These are phyloP conservation scores for Telenomus remus DNA, from an alignment of 1,140 invertebrate species.

Conservation along the genomic window DNA sequence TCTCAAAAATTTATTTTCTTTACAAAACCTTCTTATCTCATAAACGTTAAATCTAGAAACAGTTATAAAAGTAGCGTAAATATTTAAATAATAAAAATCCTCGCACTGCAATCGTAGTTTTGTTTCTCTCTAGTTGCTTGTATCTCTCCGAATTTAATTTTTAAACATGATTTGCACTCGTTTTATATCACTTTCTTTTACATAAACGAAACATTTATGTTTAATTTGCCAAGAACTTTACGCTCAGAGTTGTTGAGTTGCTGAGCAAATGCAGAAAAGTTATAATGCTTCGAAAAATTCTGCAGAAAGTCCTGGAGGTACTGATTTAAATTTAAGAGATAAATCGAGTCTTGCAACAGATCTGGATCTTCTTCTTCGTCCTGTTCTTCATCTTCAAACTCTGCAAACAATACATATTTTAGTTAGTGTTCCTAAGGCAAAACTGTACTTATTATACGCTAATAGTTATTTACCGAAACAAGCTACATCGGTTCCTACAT, in stretches of 20 bases:
- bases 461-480: slow-evolving; percentile 59
- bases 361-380: slow-evolving; percentile 77
- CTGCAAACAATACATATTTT: slow-evolving; percentile 8
- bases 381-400: slow-evolving; percentile 63
- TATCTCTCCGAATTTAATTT: slow-evolving; percentile 5
- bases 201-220: slow-evolving; percentile 62
- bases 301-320: slow-evolving; percentile 79
- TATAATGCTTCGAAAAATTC: slow-evolving; percentile 79
- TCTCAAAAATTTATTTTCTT: slow-evolving; percentile 11
- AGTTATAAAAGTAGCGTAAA: slow-evolving; percentile 32
- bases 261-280: slow-evolving; percentile 77
- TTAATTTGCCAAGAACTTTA: slow-evolving; percentile 70
- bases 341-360: slow-evolving; percentile 78
- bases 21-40: slow-evolving; percentile 14
- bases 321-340: slow-evolving; percentile 78
- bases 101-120: not conserved
- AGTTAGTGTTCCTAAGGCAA: not conserved
- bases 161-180: slow-evolving; percentile 31
- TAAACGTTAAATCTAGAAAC: slow-evolving; percentile 21
- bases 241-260: slow-evolving; percentile 77
- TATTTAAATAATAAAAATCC: slow-evolving; percentile 17
- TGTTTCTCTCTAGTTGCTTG: too few species aligned
- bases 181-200: slow-evolving; percentile 35
- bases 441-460: not conserved
- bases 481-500: slow-evolving; percentile 64